Conservation (phyloP, 2,797 vertebrate species). For the Neoniphon sammara region DNA sequence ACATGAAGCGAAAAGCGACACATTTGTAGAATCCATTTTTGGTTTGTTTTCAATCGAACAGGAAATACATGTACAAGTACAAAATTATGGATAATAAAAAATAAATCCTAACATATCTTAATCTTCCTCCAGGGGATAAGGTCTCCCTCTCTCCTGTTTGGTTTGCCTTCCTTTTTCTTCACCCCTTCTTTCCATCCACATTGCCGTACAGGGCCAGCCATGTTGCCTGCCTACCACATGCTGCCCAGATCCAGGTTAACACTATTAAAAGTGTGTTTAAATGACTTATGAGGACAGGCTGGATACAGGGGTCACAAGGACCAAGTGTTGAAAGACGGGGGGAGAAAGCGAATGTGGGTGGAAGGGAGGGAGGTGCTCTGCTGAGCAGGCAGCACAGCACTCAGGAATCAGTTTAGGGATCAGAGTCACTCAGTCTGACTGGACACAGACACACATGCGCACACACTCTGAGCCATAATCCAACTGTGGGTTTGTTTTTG, state of each 20-base stretch:
- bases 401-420: slow-evolving; percentile 44
- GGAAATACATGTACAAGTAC: not conserved
- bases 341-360: slow-evolving; percentile 15
- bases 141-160: not conserved
- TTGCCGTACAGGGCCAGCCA: slow-evolving; percentile 19
- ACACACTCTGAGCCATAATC: slow-evolving; percentile 46
- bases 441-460: slow-evolving; percentile 15
- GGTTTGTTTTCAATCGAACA: not conserved
- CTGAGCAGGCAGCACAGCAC: slow-evolving; percentile 27
- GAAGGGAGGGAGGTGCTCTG: slow-evolving; percentile 6
- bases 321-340: slow-evolving; percentile 52
- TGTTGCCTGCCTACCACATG: slow-evolving; percentile 33
- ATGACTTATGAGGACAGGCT: slow-evolving; percentile 76
- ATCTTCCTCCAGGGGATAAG: not conserved
- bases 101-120: not conserved
- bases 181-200: not conserved
- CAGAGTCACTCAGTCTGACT: slow-evolving; percentile 30
- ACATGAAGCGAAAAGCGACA: not conserved
- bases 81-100: not conserved
- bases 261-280: slow-evolving; percentile 79
- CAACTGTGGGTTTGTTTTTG: slow-evolving; percentile 69
- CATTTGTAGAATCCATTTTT: not conserved
- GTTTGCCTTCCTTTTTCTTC: not conserved
- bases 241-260: slow-evolving; percentile 55
- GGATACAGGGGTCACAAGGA: slow-evolving; percentile 61